These are phyloP conservation scores for Alouatta caraya DNA, from an alignment of 2,797 vertebrate species.

Conservation along the genomic window DNA sequence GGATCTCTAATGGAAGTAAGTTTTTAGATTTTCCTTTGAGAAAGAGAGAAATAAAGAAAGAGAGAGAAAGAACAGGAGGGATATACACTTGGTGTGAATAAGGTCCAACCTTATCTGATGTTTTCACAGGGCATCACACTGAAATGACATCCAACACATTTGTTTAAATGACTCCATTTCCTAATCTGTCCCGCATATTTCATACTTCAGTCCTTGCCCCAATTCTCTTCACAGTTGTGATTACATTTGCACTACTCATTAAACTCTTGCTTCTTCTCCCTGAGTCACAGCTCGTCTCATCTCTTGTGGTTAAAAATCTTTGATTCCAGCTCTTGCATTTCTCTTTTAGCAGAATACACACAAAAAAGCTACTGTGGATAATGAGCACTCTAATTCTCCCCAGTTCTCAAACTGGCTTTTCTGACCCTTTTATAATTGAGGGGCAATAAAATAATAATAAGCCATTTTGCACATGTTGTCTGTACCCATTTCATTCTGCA, in stretches of 20 bases:
- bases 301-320: neutral
- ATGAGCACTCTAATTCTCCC: neutral
- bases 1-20: neutral
- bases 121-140: neutral
- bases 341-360: neutral
- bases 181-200: neutral
- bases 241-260: neutral
- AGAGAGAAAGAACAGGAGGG: neutral
- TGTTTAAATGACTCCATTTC: neutral
- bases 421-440: neutral
- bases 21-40: neutral
- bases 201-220: neutral
- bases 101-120: neutral
- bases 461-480: neutral
- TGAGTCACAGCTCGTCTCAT: neutral
- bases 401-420: neutral
- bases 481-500: neutral
- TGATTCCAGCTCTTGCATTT: neutral
- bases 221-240: neutral
- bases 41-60: neutral
- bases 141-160: neutral
- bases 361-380: neutral
- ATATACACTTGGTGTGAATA: neutral
- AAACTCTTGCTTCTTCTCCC: neutral
- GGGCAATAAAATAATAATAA: neutral